Evolutionary conservation across 2,797 vertebrate species (phyloP).

Genomic region (Peromyscus eremicus): DNA sequence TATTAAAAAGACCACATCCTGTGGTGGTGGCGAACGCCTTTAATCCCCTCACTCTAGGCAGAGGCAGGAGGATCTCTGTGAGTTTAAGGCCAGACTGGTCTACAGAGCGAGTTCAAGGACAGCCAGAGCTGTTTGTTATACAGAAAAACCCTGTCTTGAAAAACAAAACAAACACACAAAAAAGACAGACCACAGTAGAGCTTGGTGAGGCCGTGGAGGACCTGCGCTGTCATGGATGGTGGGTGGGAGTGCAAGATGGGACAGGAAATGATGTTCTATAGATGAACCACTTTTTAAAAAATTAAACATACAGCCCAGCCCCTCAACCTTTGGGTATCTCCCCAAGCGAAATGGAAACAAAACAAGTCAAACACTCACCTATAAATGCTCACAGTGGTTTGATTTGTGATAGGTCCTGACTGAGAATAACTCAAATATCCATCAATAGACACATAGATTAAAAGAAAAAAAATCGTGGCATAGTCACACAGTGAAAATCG

Average conservation of each 20-base stretch:
- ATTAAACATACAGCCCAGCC: background rate
- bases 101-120: background rate
- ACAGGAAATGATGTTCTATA: background rate
- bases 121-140: background rate
- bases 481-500: background rate
- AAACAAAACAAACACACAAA: background rate
- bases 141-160: background rate
- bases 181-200: background rate
- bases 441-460: background rate
- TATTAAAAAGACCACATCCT: background rate
- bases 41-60: background rate
- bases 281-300: background rate
- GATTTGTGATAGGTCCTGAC: background rate
- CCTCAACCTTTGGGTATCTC: background rate
- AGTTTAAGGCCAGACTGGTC: background rate
- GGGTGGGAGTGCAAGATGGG: background rate
- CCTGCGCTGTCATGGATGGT: background rate
- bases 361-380: background rate
- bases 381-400: background rate
- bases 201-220: background rate
- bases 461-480: background rate
- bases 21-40: background rate
- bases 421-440: background rate
- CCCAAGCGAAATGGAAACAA: background rate
- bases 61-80: background rate